These are phyloP conservation scores for Brachyhypopomus gauderio DNA, from an alignment of 2,113 vertebrate species.

Conservation along the genomic window DNA sequence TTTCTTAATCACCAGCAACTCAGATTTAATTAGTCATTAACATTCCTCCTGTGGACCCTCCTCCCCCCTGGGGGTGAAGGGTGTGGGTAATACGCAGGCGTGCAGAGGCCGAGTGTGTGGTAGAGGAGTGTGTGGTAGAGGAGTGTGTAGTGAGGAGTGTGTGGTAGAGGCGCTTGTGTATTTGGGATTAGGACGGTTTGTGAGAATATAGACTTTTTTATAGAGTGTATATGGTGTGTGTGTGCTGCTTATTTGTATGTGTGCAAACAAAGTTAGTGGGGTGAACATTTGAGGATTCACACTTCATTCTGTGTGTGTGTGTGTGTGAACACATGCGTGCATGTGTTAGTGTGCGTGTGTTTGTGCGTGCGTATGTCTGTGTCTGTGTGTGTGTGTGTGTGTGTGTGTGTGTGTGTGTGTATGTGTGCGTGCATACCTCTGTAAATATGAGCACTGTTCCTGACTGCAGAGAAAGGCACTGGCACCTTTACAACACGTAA, in stretches of 20 bases:
- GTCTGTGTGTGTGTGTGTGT: slow-evolving; percentile 17
- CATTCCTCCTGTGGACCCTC: slow-evolving; percentile 73
- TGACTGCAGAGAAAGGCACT: slow-evolving; percentile 6
- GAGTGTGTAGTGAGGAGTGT: slow-evolving; percentile 20
- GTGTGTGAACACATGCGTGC: background rate
- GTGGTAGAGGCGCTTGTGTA: no score
- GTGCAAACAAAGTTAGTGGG: background rate
- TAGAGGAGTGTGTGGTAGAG: slow-evolving; percentile 41
- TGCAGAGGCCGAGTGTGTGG: slow-evolving; percentile 33
- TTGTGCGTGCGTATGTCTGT: no score
- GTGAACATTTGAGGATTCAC: background rate
- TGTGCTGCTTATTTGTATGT: background rate
- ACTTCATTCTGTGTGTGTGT: background rate
- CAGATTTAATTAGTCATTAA: slow-evolving; percentile 82
- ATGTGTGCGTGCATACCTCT: background rate
- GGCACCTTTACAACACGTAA: slow-evolving; percentile 34
- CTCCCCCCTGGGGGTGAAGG: slow-evolving; percentile 47
- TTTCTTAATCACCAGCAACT: slow-evolving; percentile 76
- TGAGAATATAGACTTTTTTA: no score
- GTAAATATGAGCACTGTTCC: slow-evolving; percentile 6
- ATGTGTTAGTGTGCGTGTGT: background rate
- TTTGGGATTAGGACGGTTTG: no score
- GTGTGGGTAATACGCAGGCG: slow-evolving; percentile 62
- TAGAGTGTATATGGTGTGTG: no score
- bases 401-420: slow-evolving; percentile 16